Evolutionary conservation across 1,140 invertebrate species (phyloP).

Genomic region (Chironomus tepperi): DNA sequence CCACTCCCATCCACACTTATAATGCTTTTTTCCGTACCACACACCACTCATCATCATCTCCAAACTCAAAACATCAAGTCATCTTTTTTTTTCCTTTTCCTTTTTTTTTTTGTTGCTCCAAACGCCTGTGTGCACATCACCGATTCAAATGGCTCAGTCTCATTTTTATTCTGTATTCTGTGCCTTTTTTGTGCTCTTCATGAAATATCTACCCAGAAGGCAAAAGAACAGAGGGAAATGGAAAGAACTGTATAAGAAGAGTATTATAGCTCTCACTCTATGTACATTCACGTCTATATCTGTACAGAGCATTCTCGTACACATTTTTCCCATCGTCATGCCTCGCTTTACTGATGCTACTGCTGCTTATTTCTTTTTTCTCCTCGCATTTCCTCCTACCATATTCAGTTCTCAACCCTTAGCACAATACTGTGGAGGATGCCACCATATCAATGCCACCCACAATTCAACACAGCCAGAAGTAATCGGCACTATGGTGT

Average conservation of each 20-base stretch:
- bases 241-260: neutral
- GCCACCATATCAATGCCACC: neutral
- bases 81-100: neutral
- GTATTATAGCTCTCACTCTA: constrained; percentile 7
- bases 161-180: neutral
- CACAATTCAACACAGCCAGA: constrained; percentile 22
- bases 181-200: neutral
- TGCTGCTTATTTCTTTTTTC: neutral
- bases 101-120: neutral
- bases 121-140: constrained; percentile 21
- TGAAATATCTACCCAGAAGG: neutral
- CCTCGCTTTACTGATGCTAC: neutral
- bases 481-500: constrained; percentile 1
- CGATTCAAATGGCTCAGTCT: constrained; percentile 18
- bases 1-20: neutral
- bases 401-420: too few relatives aligned
- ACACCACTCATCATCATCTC: neutral
- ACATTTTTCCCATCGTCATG: constrained; percentile 7
- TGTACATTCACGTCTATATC: neutral
- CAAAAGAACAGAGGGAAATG: neutral
- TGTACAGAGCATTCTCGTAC: neutral
- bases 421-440: neutral
- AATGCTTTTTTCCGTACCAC: neutral
- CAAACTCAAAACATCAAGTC: constrained; percentile 12
- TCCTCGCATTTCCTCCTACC: neutral